phyloP scores from a whole-genome alignment of 1,140 invertebrate species.

The Calephelis nemesis region DNA sequence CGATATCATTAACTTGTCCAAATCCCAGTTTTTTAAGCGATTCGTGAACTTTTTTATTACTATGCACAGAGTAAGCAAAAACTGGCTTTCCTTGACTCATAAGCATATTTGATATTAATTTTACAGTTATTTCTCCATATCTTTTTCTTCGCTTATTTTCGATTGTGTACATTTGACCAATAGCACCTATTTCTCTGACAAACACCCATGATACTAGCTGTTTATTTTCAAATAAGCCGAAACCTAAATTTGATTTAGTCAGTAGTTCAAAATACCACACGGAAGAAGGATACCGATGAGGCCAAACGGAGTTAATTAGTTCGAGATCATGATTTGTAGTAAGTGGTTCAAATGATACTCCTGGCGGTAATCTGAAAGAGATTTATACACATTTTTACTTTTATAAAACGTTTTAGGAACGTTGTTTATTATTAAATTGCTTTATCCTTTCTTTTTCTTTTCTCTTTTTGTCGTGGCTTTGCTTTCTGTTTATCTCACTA shows the following conservation, averaged over 20 bases:
- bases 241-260: slow-evolving; percentile 40
- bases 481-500: too few species aligned
- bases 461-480: too few species aligned
- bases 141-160: slow-evolving; percentile 47
- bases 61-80: slow-evolving; percentile 37
- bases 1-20: slow-evolving; percentile 23
- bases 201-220: slow-evolving; percentile 45
- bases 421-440: too few species aligned
- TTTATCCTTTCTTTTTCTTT: too few species aligned
- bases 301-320: slow-evolving; percentile 21
- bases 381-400: background rate
- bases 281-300: slow-evolving; percentile 20
- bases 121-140: slow-evolving; percentile 40
- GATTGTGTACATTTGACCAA: slow-evolving; percentile 43
- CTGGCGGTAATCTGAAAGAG: slow-evolving; percentile 43
- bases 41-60: slow-evolving; percentile 37
- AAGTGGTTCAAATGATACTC: slow-evolving; percentile 6
- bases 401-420: too few species aligned
- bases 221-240: slow-evolving; percentile 39
- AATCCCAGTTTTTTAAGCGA: slow-evolving; percentile 47
- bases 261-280: slow-evolving; percentile 40
- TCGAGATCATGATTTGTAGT: too few species aligned
- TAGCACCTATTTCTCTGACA: slow-evolving; percentile 41
- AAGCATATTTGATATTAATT: slow-evolving; percentile 40
- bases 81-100: slow-evolving; percentile 39